Evolutionary conservation across 1,140 invertebrate genomes (phyloP).

Genomic region (Charaxes varanes): DNA sequence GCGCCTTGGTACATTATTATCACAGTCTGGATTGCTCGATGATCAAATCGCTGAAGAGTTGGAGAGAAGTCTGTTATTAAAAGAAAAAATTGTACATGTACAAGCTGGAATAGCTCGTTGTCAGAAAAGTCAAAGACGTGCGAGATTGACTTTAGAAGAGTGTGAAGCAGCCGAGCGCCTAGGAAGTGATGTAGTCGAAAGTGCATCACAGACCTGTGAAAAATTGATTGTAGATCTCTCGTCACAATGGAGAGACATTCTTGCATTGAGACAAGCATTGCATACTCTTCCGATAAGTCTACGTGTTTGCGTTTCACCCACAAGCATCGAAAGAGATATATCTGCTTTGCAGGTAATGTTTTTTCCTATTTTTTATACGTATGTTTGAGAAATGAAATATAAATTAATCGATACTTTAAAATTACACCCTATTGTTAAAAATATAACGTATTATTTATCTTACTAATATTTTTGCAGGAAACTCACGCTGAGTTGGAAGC

Average conservation of each 20-base stretch:
- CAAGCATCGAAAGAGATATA: constrained; percentile 83
- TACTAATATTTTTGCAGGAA: constrained; percentile 64
- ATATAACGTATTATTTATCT: constrained; percentile 2
- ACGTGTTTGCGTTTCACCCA: constrained; percentile 82
- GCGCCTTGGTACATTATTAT: constrained; percentile 80
- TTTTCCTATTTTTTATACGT: background rate
- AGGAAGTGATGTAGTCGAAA: constrained; percentile 81
- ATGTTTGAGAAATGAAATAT: no score
- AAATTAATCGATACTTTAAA: no score
- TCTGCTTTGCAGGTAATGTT: constrained; percentile 75
- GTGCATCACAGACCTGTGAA: constrained; percentile 80
- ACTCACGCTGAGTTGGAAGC: constrained; percentile 81
- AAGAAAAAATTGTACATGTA: constrained; percentile 81
- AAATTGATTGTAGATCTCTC: constrained; percentile 78
- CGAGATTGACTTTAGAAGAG: constrained; percentile 78
- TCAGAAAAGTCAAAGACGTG: constrained; percentile 78
- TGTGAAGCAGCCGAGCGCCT: constrained; percentile 81
- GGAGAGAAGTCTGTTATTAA: constrained; percentile 80
- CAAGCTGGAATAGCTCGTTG: constrained; percentile 80
- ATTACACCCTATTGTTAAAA: no score
- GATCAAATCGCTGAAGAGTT: constrained; percentile 83
- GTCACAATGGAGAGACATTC: constrained; percentile 83
- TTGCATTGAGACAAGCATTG: constrained; percentile 81
- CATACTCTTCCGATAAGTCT: constrained; percentile 84
- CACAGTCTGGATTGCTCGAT: constrained; percentile 80